Base-by-base conservation (phyloP, 2,113 vertebrate genomes). In the Oncorhynchus mykiss region DNA sequence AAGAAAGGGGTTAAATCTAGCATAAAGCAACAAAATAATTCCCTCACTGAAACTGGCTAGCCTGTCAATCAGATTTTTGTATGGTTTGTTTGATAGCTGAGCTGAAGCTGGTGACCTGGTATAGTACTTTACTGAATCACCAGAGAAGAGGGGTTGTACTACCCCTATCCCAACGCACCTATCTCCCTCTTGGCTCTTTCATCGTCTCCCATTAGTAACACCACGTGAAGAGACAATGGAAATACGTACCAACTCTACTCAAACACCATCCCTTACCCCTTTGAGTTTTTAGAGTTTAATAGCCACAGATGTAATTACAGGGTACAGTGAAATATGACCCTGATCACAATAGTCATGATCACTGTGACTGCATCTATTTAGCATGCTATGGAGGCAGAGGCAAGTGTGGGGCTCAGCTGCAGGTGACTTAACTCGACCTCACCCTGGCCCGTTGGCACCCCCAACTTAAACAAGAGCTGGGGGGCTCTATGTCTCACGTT, bases 51-150 rank as follows among this genome's bases (percentile, higher is more conserved):
- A 71, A 78, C 62, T 0, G 72, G 66, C 39, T 22, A 80, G 75
- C 68, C 77, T 85, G 85, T 88, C 85, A 82, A 0, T 79, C 69
- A 73, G 66, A 67, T 49, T 76, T 84, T 84, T 77, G 80, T 70
- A 84, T 85, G 81, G 80, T 84, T 84, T 80, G 67, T 29, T 88
- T 69, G 78, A 70, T 78, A 24, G 34, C 20, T 64, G 20, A 24
- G 18, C 60, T 62, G 60, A 54, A 18, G 12, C 14, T 3, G 16
- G 51, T 39, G 34, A 39, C 16, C 54, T 57, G 13, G 13, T 20
- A 20, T 57, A 57, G 16, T 57, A 54, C 51, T 54, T 13, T 16
- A 54, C 16, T 54, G 51, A 14, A 54, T 18, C 67, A 34, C 16
- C 67, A 20, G 34, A 34, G 34, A 31, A 34, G 31, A 7, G 34